Percentiles rank a stretch among this genome's conserved stretches.
Evolutionary conservation across 2,797 vertebrate genomes (phyloP).

Genomic region (Capromys pilorides): DNA sequence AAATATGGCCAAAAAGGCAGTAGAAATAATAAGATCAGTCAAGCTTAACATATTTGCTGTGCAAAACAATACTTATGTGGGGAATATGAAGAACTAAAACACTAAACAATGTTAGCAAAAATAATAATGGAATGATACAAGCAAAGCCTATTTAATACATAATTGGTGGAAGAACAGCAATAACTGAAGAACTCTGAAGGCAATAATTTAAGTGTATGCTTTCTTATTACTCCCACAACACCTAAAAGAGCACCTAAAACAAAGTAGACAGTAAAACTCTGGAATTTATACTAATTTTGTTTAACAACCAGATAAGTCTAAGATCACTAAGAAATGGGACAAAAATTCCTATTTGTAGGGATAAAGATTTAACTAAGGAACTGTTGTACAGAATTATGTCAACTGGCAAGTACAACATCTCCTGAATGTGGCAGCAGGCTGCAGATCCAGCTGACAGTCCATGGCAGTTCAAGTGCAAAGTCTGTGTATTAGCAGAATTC

Average conservation of each 20-base stretch:
- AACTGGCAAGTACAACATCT: background rate
- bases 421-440: background rate
- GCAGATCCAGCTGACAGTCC: background rate
- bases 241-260: background rate
- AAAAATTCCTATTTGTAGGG: background rate
- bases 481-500: background rate
- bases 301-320: background rate
- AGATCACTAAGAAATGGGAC: background rate
- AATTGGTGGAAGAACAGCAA: background rate
- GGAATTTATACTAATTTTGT: conserved; percentile 16
- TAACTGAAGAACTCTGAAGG: background rate
- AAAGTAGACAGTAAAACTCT: background rate
- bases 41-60: background rate
- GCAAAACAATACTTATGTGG: conserved; percentile 11
- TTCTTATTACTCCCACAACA: background rate
- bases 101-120: background rate
- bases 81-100: background rate
- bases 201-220: background rate
- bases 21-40: background rate
- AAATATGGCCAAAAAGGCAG: background rate
- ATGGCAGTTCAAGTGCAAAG: background rate
- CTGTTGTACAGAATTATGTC: background rate
- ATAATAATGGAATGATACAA: background rate
- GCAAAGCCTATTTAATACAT: background rate
- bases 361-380: background rate